These are phyloP conservation scores for Oceanites oceanicus DNA, from an alignment of 2,113 vertebrate species.

Conservation along the genomic window DNA sequence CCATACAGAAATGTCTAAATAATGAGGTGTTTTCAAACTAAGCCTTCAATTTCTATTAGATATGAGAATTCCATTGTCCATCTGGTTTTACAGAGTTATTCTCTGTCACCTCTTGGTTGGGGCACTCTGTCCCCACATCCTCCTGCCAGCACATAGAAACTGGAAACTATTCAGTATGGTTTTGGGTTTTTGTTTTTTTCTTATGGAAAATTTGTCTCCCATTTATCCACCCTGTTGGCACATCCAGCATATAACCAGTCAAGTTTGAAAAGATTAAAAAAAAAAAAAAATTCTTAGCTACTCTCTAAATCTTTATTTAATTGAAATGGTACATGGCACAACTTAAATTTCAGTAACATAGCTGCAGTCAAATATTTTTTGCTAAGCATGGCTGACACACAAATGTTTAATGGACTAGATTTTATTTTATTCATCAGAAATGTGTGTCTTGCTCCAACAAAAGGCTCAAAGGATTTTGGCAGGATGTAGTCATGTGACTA, in stretches of 20 bases:
- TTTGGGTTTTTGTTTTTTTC: neutral
- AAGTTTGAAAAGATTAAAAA: neutral
- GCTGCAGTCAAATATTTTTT: neutral
- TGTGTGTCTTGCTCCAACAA: neutral
- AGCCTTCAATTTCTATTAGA: neutral
- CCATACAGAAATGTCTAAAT: neutral
- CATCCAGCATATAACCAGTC: neutral
- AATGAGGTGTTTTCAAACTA: neutral
- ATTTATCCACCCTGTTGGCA: neutral
- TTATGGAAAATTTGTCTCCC: neutral
- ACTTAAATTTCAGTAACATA: neutral
- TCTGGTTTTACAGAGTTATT: neutral
- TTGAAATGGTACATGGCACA: neutral
- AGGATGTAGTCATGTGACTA: neutral
- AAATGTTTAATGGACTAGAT: neutral
- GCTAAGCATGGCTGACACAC: neutral
- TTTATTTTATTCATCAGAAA: neutral
- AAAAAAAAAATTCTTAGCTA: neutral
- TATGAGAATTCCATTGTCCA: neutral
- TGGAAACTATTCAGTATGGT: neutral
- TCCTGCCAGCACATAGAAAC: neutral
- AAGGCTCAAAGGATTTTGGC: neutral
- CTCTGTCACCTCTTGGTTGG: neutral
- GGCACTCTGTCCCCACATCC: neutral
- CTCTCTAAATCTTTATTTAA: neutral